phyloP scores from a whole-genome alignment of 2,113 vertebrate genomes.

The Dasyurus viverrinus region DNA sequence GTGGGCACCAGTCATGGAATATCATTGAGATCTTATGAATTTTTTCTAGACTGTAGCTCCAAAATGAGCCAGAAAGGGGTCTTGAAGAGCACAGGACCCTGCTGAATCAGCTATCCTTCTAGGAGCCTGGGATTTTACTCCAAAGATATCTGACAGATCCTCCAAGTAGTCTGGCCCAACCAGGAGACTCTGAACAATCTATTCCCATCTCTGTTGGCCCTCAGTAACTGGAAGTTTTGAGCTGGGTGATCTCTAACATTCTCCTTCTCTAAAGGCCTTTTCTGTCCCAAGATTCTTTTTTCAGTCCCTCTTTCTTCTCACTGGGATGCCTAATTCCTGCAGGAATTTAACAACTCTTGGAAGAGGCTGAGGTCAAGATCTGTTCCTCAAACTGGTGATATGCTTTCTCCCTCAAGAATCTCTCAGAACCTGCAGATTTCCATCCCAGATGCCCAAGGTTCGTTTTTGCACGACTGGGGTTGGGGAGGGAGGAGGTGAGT shows the following conservation, averaged over 20 bases:
- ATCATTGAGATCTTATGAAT: not conserved
- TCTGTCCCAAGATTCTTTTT: not conserved
- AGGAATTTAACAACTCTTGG: slow-evolving; percentile 72
- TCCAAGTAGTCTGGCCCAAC: not conserved
- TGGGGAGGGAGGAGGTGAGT: accelerated
- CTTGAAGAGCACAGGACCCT: not conserved
- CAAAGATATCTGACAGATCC: not conserved
- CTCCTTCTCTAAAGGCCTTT: not conserved
- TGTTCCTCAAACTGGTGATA: slow-evolving; percentile 85
- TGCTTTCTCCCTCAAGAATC: slow-evolving; percentile 75
- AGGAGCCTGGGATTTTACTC: not conserved
- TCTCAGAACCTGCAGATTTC: slow-evolving; percentile 82
- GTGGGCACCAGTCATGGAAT: not conserved
- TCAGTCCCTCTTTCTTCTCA: not conserved
- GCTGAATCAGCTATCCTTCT: not conserved
- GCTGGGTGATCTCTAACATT: not conserved
- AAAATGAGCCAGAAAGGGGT: not conserved
- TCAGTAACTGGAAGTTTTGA: not conserved
- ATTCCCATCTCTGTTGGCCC: not conserved
- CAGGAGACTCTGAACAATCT: not conserved
- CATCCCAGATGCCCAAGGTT: slow-evolving; percentile 85
- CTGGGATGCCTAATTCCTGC: not conserved
- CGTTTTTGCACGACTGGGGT: not conserved
- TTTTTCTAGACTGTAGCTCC: not conserved
- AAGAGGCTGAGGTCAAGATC: slow-evolving; percentile 87